These are phyloP conservation scores for Caenorhabditis brenneri DNA, from an alignment of 1,140 invertebrate genomes.

Conservation along the genomic window DNA sequence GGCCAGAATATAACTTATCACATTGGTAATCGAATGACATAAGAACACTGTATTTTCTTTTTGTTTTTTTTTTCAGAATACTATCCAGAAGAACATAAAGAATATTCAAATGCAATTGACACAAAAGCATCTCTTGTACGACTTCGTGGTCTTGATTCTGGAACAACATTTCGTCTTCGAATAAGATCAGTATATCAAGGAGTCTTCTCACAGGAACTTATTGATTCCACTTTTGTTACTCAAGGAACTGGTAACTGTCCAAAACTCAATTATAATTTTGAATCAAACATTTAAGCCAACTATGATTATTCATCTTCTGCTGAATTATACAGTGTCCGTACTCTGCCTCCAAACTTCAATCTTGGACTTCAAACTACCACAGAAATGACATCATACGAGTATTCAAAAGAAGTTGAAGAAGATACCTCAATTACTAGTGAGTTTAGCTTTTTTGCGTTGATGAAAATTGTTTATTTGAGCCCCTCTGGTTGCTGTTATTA, in stretches of 20 bases:
- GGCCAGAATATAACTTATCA: slow-evolving; percentile 50
- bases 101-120: slow-evolving; percentile 52
- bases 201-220: slow-evolving; percentile 41
- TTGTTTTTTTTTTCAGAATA: slow-evolving; percentile 47
- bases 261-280: not conserved
- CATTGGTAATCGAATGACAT: slow-evolving; percentile 34
- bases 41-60: not conserved
- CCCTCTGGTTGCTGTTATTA: not conserved
- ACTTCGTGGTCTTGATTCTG: slow-evolving; percentile 53
- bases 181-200: slow-evolving; percentile 48
- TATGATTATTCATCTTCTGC: slow-evolving; percentile 45
- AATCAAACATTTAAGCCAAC: not conserved
- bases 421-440: not conserved
- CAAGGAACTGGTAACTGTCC: slow-evolving; percentile 50
- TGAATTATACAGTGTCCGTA: slow-evolving; percentile 48
- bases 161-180: slow-evolving; percentile 46
- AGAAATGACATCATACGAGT: slow-evolving; percentile 25
- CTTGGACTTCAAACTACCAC: slow-evolving; percentile 30
- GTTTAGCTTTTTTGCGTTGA: not conserved
- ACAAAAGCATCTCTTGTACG: slow-evolving; percentile 51
- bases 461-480: not conserved
- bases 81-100: slow-evolving; percentile 55
- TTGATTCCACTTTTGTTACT: slow-evolving; percentile 53
- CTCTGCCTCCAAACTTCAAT: slow-evolving; percentile 49
- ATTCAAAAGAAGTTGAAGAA: slow-evolving; percentile 22